A percentile compares a stretch with the other conserved stretches of the same genome.
phyloP scores from a whole-genome alignment of 2,888 invertebrate genomes.

The Leptinotarsa peninsularis region DNA sequence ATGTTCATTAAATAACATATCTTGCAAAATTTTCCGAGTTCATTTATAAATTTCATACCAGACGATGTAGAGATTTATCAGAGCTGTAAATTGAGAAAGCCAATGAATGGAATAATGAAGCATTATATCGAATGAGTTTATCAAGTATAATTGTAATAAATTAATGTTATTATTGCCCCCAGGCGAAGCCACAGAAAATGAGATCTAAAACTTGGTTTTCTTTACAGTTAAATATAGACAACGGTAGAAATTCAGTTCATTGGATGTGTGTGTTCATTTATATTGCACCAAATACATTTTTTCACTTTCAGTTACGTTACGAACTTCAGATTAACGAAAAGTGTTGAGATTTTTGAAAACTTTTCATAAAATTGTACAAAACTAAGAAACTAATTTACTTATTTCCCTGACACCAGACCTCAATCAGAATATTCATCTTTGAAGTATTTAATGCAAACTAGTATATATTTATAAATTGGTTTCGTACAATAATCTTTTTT shows the following conservation, averaged over 20 bases:
- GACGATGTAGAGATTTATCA: not conserved
- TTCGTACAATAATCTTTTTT: too few relatives aligned
- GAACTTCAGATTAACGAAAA: not conserved
- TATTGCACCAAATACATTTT: not conserved
- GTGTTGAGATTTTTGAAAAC: too few relatives aligned
- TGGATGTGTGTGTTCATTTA: not conserved
- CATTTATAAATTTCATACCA: not conserved
- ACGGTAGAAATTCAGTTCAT: not conserved
- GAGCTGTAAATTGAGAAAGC: not conserved
- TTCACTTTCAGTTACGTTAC: not conserved
- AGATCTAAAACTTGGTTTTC: conserved; percentile 6
- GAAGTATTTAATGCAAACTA: too few relatives aligned
- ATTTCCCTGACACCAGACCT: too few relatives aligned
- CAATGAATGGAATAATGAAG: not conserved
- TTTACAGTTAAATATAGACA: conserved; percentile 7
- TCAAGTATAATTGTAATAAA: not conserved
- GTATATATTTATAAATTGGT: too few relatives aligned
- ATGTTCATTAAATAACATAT: not conserved
- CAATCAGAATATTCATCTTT: too few relatives aligned
- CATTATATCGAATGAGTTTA: not conserved
- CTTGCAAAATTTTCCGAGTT: not conserved
- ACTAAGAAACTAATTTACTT: too few relatives aligned
- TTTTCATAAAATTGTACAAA: too few relatives aligned
- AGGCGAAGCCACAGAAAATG: not conserved
- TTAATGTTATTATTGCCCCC: not conserved